Base-by-base conservation (phyloP, 2,113 vertebrate species). In the Brienomyrus longianalis region DNA sequence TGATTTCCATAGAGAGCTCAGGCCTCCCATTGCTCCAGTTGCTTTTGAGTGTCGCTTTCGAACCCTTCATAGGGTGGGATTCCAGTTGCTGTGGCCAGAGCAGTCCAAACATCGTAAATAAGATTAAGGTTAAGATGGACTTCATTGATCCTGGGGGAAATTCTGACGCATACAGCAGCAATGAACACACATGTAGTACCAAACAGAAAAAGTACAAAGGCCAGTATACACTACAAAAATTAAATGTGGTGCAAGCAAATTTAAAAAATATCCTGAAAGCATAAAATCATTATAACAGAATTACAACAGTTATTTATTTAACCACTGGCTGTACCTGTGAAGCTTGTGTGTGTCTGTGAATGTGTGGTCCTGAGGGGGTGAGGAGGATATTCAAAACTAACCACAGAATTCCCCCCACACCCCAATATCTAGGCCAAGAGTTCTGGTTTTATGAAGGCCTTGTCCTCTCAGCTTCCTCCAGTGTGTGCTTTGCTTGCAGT, bases 1-100 rank as follows among this genome's bases (percentile, higher is more conserved):
- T 70, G 89, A 91, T 91, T 92, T 89, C 77, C 56, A 48, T 10
- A 39, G 50, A 89, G 47, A 74, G 86, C 91, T 39, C 35, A 70
- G 87, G 54, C 27, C 39, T 88, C 52, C 27, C 87, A 47, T 19
- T 56, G 74, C 77, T 89, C 21, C 31, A 43, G 11, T 89, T 89
- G 51, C 80, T 83, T 89, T 56, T 83, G 77, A 89, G 7, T 19
- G 5, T 31, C 27, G 35, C 51, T 35, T 83, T 89, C 27, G 83
- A 7, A 52, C 54, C n/a, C 45, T 39, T 6, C 5, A 83, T 43
- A 11, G 45, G 45, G 54, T 35, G 45, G 80, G 80, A 47, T 39
- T 77, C 35, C 35, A 77, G 89, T 70, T 56, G 62, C 43, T 27
- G 43, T 27, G n/a, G 88, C 45, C 13, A 80, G 15, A 56, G 70